A percentile compares a stretch with the other conserved stretches of the same genome.
phyloP scores from a whole-genome alignment of 2,113 vertebrate species.

The Eupsittula cactorum region DNA sequence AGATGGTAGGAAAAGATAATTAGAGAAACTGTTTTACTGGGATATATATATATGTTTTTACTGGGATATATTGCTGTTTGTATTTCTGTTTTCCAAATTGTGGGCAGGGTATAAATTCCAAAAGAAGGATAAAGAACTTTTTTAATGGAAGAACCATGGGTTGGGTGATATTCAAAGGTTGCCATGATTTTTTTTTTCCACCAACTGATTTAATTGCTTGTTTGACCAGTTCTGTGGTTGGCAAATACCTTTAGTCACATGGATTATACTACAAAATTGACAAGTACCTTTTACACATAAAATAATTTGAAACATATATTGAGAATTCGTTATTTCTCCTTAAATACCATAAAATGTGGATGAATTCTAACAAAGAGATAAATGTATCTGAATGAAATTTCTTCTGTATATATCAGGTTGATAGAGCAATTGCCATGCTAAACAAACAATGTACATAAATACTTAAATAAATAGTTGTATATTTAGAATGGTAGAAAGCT shows the following conservation, averaged over 20 bases:
- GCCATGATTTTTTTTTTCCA: not conserved
- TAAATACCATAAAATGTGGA: not conserved
- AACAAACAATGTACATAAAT: constrained; percentile 48
- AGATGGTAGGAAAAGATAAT: not conserved
- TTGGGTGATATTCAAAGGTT: not conserved
- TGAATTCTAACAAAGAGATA: not conserved
- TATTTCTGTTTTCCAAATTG: not conserved
- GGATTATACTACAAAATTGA: not conserved
- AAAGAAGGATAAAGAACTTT: not conserved
- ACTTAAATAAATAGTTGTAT: constrained; percentile 40
- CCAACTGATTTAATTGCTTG: not conserved
- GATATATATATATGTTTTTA: not conserved
- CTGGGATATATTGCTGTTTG: not conserved
- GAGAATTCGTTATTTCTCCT: not conserved
- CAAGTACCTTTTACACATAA: not conserved
- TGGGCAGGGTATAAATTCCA: not conserved
- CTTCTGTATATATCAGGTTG: constrained; percentile 25
- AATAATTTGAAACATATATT: not conserved
- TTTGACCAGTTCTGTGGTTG: not conserved
- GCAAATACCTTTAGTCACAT: not conserved
- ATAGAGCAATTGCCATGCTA: constrained; percentile 40
- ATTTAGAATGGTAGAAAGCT: constrained; percentile 35
- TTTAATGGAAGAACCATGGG: not conserved
- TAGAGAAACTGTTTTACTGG: not conserved
- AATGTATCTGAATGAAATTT: constrained; percentile 17